These are phyloP conservation scores for Monoplex corrugatus DNA, from an alignment of 2,888 invertebrate genomes.

Conservation along the genomic window DNA sequence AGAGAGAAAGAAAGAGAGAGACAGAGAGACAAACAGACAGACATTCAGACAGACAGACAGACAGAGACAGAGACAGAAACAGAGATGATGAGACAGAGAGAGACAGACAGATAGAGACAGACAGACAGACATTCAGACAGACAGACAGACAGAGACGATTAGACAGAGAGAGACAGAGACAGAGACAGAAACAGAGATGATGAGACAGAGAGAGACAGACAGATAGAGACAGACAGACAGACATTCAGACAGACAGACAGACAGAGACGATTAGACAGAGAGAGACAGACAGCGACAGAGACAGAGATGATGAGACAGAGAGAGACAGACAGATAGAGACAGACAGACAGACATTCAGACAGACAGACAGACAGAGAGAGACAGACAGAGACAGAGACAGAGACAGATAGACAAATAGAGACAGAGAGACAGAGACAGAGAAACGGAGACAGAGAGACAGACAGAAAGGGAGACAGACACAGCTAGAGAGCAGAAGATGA, in stretches of 20 bases:
- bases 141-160: not conserved
- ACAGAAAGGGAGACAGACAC: not conserved
- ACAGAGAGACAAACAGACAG: not conserved
- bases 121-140: not conserved
- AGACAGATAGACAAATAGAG: not conserved
- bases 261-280: not conserved
- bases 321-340: not conserved
- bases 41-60: not conserved
- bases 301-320: not conserved
- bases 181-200: not conserved
- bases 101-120: conserved; percentile 14
- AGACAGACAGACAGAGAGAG: conserved; percentile 8
- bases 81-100: conserved; percentile 20
- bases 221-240: too few species aligned
- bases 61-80: not conserved
- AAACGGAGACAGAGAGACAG: not conserved
- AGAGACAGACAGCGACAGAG: not conserved
- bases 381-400: conserved; percentile 20
- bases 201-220: not conserved
- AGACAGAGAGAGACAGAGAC: not conserved
- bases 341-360: conserved; percentile 10
- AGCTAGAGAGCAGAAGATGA: too few species aligned
- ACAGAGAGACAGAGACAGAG: not conserved
- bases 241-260: too few species aligned
- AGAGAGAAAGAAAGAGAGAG: not conserved